Evolutionary conservation across 53 echinoderm and acorn worm genomes (phyloP), one percentile per base, ranked within the genome.

Genomic region (Crossaster papposus): DNA sequence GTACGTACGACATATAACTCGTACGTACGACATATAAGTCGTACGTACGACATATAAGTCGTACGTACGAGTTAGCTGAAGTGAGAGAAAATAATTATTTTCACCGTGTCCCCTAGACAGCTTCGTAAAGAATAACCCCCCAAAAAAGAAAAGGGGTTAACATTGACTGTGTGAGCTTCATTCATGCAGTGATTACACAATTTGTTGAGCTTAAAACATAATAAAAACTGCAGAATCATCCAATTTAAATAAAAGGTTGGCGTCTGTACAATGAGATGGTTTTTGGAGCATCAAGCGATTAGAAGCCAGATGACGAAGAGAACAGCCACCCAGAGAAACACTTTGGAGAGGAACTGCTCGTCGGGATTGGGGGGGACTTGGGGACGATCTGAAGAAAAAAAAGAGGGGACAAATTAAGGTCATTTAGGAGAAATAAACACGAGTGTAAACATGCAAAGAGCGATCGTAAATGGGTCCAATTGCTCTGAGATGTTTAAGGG

Each of bases 261-360:
- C 28, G n/a, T 68, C 28, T 68, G 4, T 26, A 68, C 68, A 68
- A 32, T 2, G 74, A 35, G 36, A 74, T 74, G 36, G 71, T 37
- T 30, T 33, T 30, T 33, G 34, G 14, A 31, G 11, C 18, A 77
- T 93, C 93, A 98, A 34, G 98, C 98, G 37, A 96, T 93, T 9
- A 98, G 92, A 33, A 98, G 85, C 98, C 97, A 98, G 72, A 98
- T 91, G 88, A 98, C 94, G 83, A 98, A 98, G 62, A 98, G 94
- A 31, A 98, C 90, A 8, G 98, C 98, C n/a, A 98, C 98, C 98
- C 98, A 98, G 37, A 98, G 89, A 54, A 98, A 96, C 29, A 96
- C 96, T 52, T 96, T 96, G 86, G 94, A 93, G 30, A 98, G 91
- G 51, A 98, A 98, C 79, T 98, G 98, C 77, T 98, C 98, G 64